Conservation (phyloP, 2,113 vertebrate genomes). For the Ochotona princeps region DNA sequence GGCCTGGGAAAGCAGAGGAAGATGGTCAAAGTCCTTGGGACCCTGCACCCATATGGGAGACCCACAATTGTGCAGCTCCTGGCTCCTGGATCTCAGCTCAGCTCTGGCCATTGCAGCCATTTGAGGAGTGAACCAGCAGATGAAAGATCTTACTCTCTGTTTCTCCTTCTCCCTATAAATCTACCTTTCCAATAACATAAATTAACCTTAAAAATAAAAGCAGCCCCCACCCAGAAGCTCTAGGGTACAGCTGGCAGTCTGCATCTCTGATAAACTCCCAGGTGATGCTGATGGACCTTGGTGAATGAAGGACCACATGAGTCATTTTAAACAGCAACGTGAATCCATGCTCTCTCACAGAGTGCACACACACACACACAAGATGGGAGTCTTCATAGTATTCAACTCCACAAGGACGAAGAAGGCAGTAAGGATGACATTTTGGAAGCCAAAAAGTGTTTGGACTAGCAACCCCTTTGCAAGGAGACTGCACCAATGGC, state of each 20-base stretch:
- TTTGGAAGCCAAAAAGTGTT: not conserved
- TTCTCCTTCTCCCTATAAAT: no score
- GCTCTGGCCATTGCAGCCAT: no score
- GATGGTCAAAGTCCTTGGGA: no score
- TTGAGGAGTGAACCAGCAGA: no score
- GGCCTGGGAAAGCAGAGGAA: no score
- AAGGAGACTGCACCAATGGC: not conserved
- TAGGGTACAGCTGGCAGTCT: not conserved
- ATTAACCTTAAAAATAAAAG: no score
- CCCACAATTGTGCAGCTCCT: no score
- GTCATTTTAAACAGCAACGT: not conserved
- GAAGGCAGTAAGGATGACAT: not conserved
- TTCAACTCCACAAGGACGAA: not conserved
- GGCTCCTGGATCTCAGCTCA: no score
- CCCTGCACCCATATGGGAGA: no score
- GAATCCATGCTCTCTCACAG: not conserved
- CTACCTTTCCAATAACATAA: no score
- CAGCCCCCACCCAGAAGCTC: not conserved
- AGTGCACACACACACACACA: not conserved
- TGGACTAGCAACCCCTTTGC: not conserved
- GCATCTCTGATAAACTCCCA: not conserved
- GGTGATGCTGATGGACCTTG: not conserved
- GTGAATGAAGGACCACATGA: no score
- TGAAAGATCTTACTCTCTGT: no score
- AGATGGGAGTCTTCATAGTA: not conserved